Conservation (phyloP, 92 coral and sea anemone genomes). For the Micromussa lordhowensis region DNA sequence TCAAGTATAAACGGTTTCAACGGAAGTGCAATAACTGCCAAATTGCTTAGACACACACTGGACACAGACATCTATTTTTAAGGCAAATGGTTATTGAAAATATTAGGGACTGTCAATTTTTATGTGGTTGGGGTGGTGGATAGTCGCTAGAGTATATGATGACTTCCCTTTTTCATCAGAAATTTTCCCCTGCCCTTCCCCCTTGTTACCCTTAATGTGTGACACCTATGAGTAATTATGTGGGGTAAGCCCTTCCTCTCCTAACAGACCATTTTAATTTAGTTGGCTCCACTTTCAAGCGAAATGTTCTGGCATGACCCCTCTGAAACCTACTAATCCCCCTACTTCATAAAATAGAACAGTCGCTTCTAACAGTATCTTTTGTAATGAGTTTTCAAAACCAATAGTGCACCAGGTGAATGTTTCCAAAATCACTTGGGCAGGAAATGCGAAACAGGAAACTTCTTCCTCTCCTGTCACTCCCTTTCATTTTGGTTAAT, state of each 20-base stretch:
- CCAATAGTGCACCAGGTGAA: not conserved
- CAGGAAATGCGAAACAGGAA: slow-evolving; percentile 2
- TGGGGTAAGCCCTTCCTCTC: not conserved
- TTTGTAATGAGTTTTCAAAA: not conserved
- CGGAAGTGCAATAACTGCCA: slow-evolving; percentile 11
- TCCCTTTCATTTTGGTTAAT: not conserved
- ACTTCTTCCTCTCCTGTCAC: not conserved
- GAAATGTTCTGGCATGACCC: slow-evolving; percentile 2
- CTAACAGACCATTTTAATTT: slow-evolving; percentile 1
- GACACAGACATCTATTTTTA: not conserved
- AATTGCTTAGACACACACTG: not conserved
- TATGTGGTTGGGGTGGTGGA: not conserved
- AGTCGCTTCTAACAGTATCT: not conserved
- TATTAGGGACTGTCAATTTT: slow-evolving; percentile 1
- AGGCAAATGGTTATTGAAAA: not conserved
- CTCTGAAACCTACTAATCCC: not conserved
- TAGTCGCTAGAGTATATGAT: not conserved
- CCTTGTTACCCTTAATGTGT: not conserved
- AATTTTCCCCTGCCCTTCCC: too few relatives aligned
- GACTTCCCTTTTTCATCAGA: too few relatives aligned
- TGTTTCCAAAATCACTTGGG: not conserved
- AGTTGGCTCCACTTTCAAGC: not conserved
- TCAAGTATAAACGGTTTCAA: slow-evolving; percentile 16
- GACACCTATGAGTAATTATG: not conserved
- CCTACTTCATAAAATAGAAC: not conserved